Evolutionary conservation across 2,797 vertebrate genomes (phyloP).

Genomic region (Pristis pectinata): DNA sequence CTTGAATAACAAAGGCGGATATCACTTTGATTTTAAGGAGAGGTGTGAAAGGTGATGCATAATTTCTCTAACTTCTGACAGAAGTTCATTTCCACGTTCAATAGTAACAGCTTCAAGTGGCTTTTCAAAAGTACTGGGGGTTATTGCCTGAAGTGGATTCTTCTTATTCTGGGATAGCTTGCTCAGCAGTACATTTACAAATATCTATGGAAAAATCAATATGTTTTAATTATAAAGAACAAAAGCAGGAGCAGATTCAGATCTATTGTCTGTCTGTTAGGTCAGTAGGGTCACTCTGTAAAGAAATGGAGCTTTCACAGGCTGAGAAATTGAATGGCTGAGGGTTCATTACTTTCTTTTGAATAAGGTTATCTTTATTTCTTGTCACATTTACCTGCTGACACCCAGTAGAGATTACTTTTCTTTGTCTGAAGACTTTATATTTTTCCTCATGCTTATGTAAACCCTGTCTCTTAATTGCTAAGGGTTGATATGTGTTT

Average conservation of each 20-base stretch:
- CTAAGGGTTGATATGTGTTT: background rate
- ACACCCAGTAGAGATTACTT: background rate
- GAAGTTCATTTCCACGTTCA: conserved; percentile 18
- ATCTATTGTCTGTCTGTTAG: conserved; percentile 16
- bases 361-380: conserved; percentile 25
- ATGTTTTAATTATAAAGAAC: conserved; percentile 33
- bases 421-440: background rate
- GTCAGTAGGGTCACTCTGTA: background rate
- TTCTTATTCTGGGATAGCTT: conserved; percentile 29
- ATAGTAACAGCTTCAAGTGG: background rate
- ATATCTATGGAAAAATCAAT: conserved; percentile 34
- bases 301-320: conserved; percentile 14
- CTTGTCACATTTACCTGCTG: background rate
- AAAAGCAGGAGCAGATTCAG: conserved; percentile 24
- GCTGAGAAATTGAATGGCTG: conserved; percentile 25
- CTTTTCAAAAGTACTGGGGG: conserved; percentile 12
- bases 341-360: conserved; percentile 25
- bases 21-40: background rate
- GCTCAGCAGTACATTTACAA: conserved; percentile 25
- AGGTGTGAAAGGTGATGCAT: background rate
- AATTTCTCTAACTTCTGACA: background rate
- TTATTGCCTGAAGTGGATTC: conserved; percentile 19
- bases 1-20: background rate
- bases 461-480: background rate
- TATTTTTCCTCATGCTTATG: background rate